These are phyloP conservation scores for Xiphorhynchus elegans DNA, from an alignment of 2,113 vertebrate species.

Conservation along the genomic window DNA sequence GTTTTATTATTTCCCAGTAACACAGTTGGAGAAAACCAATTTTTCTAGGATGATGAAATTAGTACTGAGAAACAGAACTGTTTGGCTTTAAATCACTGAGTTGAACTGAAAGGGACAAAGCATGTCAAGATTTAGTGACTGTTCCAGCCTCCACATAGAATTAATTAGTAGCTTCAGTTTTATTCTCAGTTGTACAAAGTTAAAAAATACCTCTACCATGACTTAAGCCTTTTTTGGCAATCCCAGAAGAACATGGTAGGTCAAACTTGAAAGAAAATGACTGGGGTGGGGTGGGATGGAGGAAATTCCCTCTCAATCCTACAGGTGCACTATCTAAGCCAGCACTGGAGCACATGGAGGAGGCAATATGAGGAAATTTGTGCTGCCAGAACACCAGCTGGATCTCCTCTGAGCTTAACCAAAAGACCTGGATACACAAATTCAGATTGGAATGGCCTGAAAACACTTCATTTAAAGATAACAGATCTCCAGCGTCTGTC, in stretches of 20 bases:
- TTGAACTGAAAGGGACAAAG: not conserved
- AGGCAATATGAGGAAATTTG: not conserved
- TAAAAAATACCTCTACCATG: not conserved
- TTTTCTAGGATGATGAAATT: not conserved
- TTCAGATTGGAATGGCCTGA: not conserved
- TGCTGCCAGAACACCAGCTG: constrained; percentile 17
- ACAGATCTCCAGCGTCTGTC: not conserved
- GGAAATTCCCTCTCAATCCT: not conserved
- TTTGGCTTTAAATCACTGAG: constrained; percentile 2
- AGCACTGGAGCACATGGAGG: not conserved
- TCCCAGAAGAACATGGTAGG: not conserved
- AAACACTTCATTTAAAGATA: constrained; percentile 19
- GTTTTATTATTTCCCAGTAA: not conserved
- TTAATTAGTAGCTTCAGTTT: not conserved
- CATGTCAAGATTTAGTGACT: not conserved
- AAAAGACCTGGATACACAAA: not conserved
- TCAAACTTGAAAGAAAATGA: not conserved
- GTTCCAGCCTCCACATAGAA: constrained; percentile 16
- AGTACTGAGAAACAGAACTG: constrained; percentile 1
- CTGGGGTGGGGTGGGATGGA: no score
- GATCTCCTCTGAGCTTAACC: not conserved
- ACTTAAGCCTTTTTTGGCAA: not conserved
- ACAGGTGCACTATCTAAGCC: constrained; percentile 29
- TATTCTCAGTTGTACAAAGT: not conserved
- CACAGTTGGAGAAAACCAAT: not conserved